These are phyloP conservation scores for Cynopterus brachyotis DNA, from an alignment of 2,113 vertebrate genomes.

Conservation along the genomic window DNA sequence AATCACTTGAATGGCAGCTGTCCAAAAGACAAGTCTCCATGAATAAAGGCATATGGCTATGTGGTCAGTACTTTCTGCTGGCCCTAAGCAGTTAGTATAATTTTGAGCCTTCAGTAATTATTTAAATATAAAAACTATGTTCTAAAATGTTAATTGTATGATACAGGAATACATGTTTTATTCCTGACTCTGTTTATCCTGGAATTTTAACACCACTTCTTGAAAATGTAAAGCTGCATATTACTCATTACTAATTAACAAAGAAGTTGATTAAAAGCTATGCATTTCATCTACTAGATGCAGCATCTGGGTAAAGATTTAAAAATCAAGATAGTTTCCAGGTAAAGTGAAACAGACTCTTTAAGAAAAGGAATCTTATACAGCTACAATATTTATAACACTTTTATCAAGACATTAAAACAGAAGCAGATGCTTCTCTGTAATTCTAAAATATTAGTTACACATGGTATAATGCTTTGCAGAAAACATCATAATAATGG, in stretches of 20 bases:
- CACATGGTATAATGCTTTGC: slow-evolving; percentile 72
- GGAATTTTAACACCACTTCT: slow-evolving; percentile 62
- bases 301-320: slow-evolving; percentile 69
- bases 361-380: slow-evolving; percentile 62
- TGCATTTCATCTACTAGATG: slow-evolving; percentile 39
- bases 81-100: neutral
- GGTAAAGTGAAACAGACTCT: slow-evolving; percentile 76
- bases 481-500: slow-evolving; percentile 71
- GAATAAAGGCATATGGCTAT: neutral
- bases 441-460: slow-evolving; percentile 77
- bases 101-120: slow-evolving; percentile 33
- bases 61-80: neutral
- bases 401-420: slow-evolving; percentile 80
- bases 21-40: neutral
- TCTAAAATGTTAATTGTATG: slow-evolving; percentile 52
- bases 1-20: neutral
- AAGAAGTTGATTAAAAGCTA: slow-evolving; percentile 72
- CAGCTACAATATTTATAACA: slow-evolving; percentile 76
- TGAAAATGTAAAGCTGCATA: slow-evolving; percentile 55
- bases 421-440: slow-evolving; percentile 78
- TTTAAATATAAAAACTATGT: slow-evolving; percentile 5
- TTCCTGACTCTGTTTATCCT: slow-evolving; percentile 61
- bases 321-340: slow-evolving; percentile 71
- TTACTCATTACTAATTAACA: slow-evolving; percentile 67
- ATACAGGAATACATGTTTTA: slow-evolving; percentile 20